Evolutionary conservation across 1,140 invertebrate genomes (phyloP).

Genomic region (Mya arenaria): DNA sequence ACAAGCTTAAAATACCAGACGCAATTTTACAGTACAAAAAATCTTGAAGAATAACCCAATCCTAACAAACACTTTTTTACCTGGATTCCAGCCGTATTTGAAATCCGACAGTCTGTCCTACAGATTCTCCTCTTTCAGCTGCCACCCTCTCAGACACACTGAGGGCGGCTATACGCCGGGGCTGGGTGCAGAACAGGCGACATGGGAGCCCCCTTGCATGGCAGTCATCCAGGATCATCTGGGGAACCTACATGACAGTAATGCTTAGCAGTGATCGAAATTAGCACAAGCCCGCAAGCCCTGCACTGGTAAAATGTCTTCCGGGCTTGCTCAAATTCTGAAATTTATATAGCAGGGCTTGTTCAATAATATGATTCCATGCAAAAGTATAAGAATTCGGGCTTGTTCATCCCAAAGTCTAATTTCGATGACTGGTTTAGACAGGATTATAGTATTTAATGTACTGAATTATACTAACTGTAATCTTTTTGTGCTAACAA

Average conservation of each 20-base stretch:
- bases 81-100: slow-evolving; percentile 88
- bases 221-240: slow-evolving; percentile 93
- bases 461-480: too few relatives aligned
- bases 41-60: too few relatives aligned
- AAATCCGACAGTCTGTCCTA: slow-evolving; percentile 95
- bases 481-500: too few relatives aligned
- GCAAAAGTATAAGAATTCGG: background rate
- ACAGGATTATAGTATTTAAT: background rate
- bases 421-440: background rate
- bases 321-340: too few relatives aligned
- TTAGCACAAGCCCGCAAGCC: background rate
- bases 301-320: background rate
- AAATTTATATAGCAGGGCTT: background rate
- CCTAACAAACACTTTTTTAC: slow-evolving; percentile 61
- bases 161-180: slow-evolving; percentile 93
- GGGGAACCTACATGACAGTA: slow-evolving; percentile 81
- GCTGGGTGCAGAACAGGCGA: slow-evolving; percentile 96
- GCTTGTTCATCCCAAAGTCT: background rate
- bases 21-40: too few relatives aligned
- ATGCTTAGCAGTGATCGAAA: too few relatives aligned
- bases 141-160: slow-evolving; percentile 91
- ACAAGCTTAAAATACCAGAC: too few relatives aligned
- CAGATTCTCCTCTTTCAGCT: slow-evolving; percentile 92
- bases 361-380: background rate
- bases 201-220: slow-evolving; percentile 86